A percentile compares a stretch with the other conserved stretches of the same genome.
Evolutionary conservation across 2,113 vertebrate species (phyloP).

Genomic region (Ictalurus furcatus): DNA sequence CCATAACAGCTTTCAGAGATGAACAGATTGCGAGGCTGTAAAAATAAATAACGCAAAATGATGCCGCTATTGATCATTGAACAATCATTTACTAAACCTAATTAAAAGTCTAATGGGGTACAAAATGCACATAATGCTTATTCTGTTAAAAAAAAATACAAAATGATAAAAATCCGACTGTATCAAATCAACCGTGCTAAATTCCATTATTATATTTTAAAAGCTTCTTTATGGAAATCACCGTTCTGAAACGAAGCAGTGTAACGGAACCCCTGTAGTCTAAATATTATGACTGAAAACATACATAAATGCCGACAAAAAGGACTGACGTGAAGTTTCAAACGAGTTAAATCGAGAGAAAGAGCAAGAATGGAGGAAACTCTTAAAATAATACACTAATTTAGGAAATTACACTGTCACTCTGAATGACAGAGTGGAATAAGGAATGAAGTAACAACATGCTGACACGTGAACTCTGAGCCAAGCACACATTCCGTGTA

Average conservation of each 20-base stretch:
- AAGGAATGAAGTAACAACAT: neutral
- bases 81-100: constrained; percentile 42
- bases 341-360: constrained; percentile 21
- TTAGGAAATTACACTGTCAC: neutral
- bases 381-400: neutral
- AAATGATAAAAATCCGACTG: neutral
- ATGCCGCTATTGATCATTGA: constrained; percentile 19
- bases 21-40: constrained; percentile 40
- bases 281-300: constrained; percentile 9
- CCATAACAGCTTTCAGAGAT: constrained; percentile 41
- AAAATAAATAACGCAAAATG: constrained; percentile 25
- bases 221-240: constrained; percentile 13
- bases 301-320: neutral
- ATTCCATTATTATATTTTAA: constrained; percentile 20
- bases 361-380: neutral
- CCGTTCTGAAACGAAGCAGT: neutral
- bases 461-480: neutral
- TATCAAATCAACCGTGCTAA: neutral
- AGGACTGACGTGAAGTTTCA: neutral
- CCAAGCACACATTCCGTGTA: neutral
- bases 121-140: constrained; percentile 59
- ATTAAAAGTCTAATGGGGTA: constrained; percentile 60
- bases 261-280: neutral
- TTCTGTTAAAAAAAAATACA: neutral
- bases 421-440: neutral